Base-by-base conservation (phyloP, 2,888 invertebrate genomes). In the Thelaira solivaga region DNA sequence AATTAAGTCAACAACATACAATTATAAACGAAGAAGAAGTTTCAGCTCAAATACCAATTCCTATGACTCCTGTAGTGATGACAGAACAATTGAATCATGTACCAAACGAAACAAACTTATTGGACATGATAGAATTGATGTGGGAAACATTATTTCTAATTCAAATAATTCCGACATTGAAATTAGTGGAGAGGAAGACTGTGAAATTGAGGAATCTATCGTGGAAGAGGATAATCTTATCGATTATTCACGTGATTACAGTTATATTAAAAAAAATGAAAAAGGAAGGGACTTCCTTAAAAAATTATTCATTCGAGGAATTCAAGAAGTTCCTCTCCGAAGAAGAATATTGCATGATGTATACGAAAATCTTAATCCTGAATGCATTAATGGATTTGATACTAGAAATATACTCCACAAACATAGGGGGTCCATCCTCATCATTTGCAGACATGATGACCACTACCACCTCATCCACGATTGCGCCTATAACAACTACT, bases 381-480 rank as follows among this genome's bases (percentile, higher is more conserved):
- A 7, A 18, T 10, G 8, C 43, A 20, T n/a, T 43, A 11, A 3
- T 7, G 16, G 18, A 61, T 11, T 11, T 61, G 11, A 61, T 43
- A 29, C 5, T 43, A 7, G 29, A 61, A n/a, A n/a, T n/a, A n/a
- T n/a, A n/a, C n/a, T n/a, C n/a, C n/a, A n/a, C n/a, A n/a, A n/a
- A n/a, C n/a, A 31, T n/a, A 11, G 10, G 47, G 45, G 43, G 4
- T 13, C 47, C 8, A 4, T 57, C 47, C 20, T 68, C 26, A 2
- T 59, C 26, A 2, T 68, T 13, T 36, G 47, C 4, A 5, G 10
- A 1, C 69, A 69, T 7, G 29, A 20, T 0, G 41, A 59, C 51
- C 69, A 69, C 20, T 61, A 4, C 49, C 59, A 61, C 6, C 29
- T 41, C 22, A 22, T 69, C 39, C 69, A 69, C 29, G 61, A 69